Evolutionary conservation across 2,797 vertebrate species (phyloP).

Genomic region (Lophotriccus pileatus): DNA sequence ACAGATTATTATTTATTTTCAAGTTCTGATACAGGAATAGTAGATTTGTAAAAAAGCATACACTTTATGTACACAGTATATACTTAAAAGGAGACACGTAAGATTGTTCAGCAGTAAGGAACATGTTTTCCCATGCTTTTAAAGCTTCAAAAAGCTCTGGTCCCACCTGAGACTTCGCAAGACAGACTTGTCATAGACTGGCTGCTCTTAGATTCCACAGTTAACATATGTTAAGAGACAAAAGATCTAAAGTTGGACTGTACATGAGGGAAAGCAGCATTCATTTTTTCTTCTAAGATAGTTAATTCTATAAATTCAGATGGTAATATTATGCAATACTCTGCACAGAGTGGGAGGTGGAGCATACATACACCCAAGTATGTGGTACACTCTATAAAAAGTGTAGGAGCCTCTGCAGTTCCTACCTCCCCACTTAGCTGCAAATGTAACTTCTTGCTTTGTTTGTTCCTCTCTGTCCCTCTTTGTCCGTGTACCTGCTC

Average conservation of each 20-base stretch:
- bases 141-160: not conserved
- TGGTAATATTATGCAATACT: not conserved
- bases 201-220: not conserved
- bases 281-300: not conserved
- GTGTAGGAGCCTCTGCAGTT: not conserved
- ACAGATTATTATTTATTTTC: not conserved
- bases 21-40: not conserved
- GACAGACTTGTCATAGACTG: not conserved
- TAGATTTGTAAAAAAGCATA: not conserved
- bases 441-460: not conserved
- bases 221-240: not conserved
- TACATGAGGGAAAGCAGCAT: not conserved
- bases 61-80: not conserved
- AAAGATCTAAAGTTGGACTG: not conserved
- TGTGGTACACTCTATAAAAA: not conserved
- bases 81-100: not conserved
- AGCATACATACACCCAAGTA: not conserved
- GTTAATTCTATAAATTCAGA: conserved; percentile 19
- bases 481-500: not conserved
- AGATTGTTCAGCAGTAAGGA: not conserved
- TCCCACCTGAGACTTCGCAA: not conserved
- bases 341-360: not conserved
- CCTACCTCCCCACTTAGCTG: not conserved
- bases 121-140: not conserved
- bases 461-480: not conserved